Evolutionary conservation across 2,797 vertebrate genomes (phyloP).

Genomic region (Sebastes diploproa): DNA sequence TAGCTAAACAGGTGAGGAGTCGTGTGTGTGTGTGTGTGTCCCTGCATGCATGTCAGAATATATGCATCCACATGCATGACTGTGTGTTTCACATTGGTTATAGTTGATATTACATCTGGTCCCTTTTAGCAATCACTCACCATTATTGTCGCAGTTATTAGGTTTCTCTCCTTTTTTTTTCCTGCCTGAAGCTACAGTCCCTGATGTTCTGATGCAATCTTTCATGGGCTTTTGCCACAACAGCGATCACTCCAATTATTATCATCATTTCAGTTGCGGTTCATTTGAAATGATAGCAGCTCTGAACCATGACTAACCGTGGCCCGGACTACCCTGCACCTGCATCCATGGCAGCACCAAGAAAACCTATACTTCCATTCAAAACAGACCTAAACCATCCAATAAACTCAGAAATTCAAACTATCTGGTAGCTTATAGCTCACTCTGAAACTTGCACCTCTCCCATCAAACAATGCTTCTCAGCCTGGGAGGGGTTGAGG

Average conservation of each 20-base stretch:
- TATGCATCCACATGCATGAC: constrained; percentile 26
- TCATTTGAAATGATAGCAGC: constrained; percentile 64
- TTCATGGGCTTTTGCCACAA: constrained; percentile 57
- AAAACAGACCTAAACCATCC: constrained; percentile 15
- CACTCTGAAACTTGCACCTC: neutral
- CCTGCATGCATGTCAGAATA: constrained; percentile 32
- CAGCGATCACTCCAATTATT: constrained; percentile 65
- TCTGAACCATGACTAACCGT: constrained; percentile 60
- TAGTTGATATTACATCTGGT: constrained; percentile 74
- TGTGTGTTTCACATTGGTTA: constrained; percentile 75
- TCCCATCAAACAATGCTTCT: neutral
- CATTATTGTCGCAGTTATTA: constrained; percentile 70
- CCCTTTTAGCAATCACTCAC: constrained; percentile 76
- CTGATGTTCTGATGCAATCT: constrained; percentile 48
- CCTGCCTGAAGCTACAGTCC: constrained; percentile 32
- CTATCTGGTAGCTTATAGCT: neutral
- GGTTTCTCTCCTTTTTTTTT: constrained; percentile 54
- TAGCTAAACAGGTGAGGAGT: constrained; percentile 83
- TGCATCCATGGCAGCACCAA: constrained; percentile 40
- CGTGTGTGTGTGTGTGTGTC: neutral
- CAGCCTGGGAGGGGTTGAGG: neutral
- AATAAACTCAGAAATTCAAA: constrained; percentile 1
- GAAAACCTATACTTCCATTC: constrained; percentile 16
- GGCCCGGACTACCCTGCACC: constrained; percentile 47
- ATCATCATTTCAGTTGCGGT: constrained; percentile 57